Evolutionary conservation across 2,113 vertebrate genomes (phyloP).

Genomic region (Ariopsis seemanni): DNA sequence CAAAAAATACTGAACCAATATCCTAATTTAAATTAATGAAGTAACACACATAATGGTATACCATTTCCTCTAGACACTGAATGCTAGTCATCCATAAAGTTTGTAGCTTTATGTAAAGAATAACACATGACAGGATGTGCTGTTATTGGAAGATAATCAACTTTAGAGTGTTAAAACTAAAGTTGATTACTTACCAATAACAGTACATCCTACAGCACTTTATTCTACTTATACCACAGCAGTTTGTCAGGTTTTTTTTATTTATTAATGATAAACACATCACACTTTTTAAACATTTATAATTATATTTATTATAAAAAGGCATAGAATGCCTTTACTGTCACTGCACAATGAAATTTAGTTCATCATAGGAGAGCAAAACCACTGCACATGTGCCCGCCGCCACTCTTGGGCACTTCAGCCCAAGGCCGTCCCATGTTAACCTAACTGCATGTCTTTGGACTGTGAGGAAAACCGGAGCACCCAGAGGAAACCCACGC

Average conservation of each 20-base stretch:
- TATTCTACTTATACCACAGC: neutral
- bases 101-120: neutral
- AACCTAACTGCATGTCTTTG: no score
- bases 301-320: neutral
- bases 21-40: neutral
- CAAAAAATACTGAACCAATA: neutral
- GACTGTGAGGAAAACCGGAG: no score
- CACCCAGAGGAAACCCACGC: no score
- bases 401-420: no score
- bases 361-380: no score
- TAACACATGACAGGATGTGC: neutral
- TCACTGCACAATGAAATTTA: no score
- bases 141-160: neutral
- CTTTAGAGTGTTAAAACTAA: neutral
- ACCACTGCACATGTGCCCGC: no score
- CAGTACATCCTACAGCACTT: neutral
- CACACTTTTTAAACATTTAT: neutral
- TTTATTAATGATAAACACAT: neutral
- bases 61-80: neutral
- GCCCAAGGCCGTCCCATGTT: no score
- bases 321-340: no score
- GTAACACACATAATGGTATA: neutral
- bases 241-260: neutral
- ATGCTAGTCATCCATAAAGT: neutral
- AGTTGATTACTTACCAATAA: no score